These are phyloP conservation scores for Notocelia uddmanniana DNA, from an alignment of 2,888 invertebrate species.

Conservation along the genomic window DNA sequence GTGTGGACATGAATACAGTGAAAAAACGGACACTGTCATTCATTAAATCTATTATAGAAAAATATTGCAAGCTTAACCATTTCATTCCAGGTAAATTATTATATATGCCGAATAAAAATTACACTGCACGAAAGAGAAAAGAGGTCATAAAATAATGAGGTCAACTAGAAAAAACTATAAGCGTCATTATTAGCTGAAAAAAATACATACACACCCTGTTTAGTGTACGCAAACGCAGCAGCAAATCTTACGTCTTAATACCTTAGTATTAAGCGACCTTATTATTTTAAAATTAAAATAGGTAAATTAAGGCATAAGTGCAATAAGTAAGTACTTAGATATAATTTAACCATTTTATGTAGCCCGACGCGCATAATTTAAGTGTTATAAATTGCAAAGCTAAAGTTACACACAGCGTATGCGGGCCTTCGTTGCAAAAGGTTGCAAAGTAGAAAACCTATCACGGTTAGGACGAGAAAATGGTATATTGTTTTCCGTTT, in stretches of 20 bases:
- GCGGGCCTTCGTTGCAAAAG: background rate
- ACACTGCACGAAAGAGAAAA: conserved; percentile 20
- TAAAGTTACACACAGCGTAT: background rate
- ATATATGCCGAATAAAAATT: conserved; percentile 11
- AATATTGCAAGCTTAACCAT: conserved; percentile 12
- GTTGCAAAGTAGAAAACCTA: conserved; percentile 20
- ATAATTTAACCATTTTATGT: background rate
- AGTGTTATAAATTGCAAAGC: background rate
- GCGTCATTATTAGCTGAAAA: conserved; percentile 1
- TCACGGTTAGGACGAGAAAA: conserved; percentile 19
- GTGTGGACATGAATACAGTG: conserved; percentile 57
- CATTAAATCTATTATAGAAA: conserved; percentile 5
- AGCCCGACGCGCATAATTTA: background rate
- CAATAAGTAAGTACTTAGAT: background rate
- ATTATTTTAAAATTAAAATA: too few relatives aligned
- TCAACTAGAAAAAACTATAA: too few relatives aligned
- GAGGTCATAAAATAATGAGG: background rate
- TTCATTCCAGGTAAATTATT: conserved; percentile 17
- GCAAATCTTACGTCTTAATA: background rate
- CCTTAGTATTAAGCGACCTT: too few relatives aligned
- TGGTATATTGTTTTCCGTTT: conserved; percentile 36
- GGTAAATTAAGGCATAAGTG: too few relatives aligned
- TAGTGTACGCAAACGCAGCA: background rate
- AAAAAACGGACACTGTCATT: conserved; percentile 22
- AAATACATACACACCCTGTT: too few relatives aligned